Conservation (phyloP, 53 echinoderm and acorn worm genomes). For the Pentamera pediparva region DNA sequence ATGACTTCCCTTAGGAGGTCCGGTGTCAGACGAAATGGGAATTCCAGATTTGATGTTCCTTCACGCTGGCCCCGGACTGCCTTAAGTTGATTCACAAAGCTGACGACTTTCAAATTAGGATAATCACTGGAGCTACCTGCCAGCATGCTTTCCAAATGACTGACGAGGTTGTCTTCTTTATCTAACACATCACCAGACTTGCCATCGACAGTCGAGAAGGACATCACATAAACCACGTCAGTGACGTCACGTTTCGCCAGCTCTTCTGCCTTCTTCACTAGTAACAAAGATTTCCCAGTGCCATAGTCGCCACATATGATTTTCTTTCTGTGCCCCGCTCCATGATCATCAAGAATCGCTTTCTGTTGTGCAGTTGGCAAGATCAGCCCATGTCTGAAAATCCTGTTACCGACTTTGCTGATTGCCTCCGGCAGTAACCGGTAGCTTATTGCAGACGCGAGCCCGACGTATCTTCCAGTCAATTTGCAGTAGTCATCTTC, state of each 20-base stretch:
- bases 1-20: not conserved
- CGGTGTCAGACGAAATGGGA: conserved; percentile 11
- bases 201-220: not conserved
- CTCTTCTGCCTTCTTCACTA: conserved; percentile 1
- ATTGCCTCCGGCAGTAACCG: not conserved
- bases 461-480: not conserved
- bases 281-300: conserved; percentile 16
- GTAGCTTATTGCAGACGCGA: not conserved
- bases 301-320: conserved; percentile 17
- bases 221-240: conserved; percentile 14
- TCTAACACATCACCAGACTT: not conserved
- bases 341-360: not conserved
- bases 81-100: not conserved
- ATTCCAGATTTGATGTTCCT: not conserved
- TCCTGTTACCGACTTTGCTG: not conserved
- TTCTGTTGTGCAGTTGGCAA: conserved; percentile 1
- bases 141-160: not conserved
- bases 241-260: not conserved
- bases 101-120: not conserved
- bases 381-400: not conserved
- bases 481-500: not conserved
- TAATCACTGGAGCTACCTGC: not conserved
- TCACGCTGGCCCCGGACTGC: not conserved
- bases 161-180: conserved; percentile 1
- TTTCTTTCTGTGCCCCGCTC: not conserved